Evolutionary conservation across 2,888 invertebrate species (phyloP), one percentile per base, ranked within the genome.

Genomic region (Macrostomum cliftonense): DNA sequence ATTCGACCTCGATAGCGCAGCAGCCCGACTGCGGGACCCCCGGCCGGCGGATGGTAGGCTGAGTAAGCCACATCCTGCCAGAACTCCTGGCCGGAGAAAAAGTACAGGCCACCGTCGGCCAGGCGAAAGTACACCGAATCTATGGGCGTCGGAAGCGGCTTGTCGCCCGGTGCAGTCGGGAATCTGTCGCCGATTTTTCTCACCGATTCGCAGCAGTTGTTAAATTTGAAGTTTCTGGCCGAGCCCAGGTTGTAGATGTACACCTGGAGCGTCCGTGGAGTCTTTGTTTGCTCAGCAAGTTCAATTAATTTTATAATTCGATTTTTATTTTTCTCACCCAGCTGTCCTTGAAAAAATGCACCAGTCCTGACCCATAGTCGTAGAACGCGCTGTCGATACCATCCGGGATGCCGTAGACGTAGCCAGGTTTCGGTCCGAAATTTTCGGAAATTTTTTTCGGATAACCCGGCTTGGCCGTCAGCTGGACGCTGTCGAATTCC

Each of bases 271-370:
- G 4, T 4, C 5, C 28, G 28, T 4, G 28, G 28, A 9, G 28
- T 4, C 5, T 7, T 9, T 28, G 28, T 9, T 28, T 9, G 9
- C 5, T 28, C 9, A 7, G 28, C 28, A 28, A 28, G 4, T 28
- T 28, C 28, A 7, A 28, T 28, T 4, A 28, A 28, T 28, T 4
- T 7, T 7, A 9, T 7, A 28, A 28, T 7, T 28, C 9, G 4
- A 7, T 28, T 9, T 28, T 4, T 28, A 28, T 28, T 9, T 28
- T 9, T 7, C 28, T 58, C 55, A 66, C 66, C 60, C 58, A 55
- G 50, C 63, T 61, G 39, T 59, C 63, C 59, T 70, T 70, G 57
- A 70, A 70, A 58, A 70, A 70, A 50, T 68, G 67, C 12, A 70
- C 53, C 52, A 65, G 63, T 51, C 59, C 62, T 52, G 65, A 65